These are phyloP conservation scores for Aptenodytes patagonicus DNA, from an alignment of 2,113 vertebrate species.

Conservation along the genomic window DNA sequence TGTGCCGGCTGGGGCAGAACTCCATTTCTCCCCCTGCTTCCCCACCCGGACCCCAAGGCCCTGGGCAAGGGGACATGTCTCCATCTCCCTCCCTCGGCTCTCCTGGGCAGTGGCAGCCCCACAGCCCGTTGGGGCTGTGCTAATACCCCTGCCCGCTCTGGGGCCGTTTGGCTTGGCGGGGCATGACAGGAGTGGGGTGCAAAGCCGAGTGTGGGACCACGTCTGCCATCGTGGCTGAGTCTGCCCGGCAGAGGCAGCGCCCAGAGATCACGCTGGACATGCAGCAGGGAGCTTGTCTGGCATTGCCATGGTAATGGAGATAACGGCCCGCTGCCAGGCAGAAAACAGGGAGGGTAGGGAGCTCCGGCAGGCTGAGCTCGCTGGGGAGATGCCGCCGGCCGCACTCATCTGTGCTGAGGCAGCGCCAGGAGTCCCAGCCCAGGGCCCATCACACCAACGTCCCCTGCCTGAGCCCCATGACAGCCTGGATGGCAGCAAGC, in stretches of 20 bases:
- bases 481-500: rapidly evolving
- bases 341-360: background rate
- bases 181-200: no score
- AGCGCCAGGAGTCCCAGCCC: background rate
- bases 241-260: background rate
- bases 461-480: rapidly evolving
- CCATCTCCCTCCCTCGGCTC: background rate
- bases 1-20: background rate
- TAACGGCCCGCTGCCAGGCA: background rate
- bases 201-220: background rate
- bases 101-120: background rate
- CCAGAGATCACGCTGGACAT: background rate
- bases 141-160: rapidly evolving
- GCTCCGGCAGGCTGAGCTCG: background rate
- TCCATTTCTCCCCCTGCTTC: background rate
- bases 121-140: rapidly evolving
- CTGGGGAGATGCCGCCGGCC: background rate
- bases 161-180: rapidly evolving
- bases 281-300: background rate
- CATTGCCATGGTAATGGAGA: slow-evolving; percentile 59
- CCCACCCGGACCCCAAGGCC: no score
- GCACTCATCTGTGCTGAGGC: rapidly evolving
- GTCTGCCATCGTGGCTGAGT: rapidly evolving
- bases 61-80: rapidly evolving
- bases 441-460: rapidly evolving